Conservation (phyloP, 2,113 vertebrate genomes). For the Etia nguti region DNA sequence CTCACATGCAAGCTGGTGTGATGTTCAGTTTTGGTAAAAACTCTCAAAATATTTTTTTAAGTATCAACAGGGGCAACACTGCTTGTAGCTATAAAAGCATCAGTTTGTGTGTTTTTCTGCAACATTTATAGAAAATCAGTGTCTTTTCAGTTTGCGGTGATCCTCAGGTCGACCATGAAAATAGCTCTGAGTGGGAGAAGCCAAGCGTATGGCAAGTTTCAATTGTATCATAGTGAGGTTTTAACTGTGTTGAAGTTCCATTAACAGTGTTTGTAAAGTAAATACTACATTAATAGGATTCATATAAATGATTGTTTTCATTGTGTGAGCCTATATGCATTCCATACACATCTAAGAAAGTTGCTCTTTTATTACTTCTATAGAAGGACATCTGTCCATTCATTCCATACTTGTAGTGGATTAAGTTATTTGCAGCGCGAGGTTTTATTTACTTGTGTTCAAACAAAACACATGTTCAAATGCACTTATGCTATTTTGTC, state of each 20-base stretch:
- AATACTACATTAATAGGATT: neutral
- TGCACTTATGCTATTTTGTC: neutral
- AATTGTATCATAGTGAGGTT: neutral
- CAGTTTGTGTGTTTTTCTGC: neutral
- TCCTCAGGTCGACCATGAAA: slow-evolving; percentile 14
- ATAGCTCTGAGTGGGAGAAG: slow-evolving; percentile 15
- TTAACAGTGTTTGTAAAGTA: neutral
- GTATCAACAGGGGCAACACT: neutral
- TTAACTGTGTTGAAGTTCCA: neutral
- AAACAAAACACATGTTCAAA: neutral
- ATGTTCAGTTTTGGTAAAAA: neutral
- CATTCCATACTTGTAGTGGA: neutral
- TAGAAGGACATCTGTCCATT: neutral
- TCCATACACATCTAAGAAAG: neutral
- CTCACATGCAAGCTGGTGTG: neutral
- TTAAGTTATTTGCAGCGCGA: neutral
- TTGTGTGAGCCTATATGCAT: neutral
- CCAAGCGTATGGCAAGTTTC: neutral
- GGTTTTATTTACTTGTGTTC: neutral
- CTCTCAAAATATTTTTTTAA: neutral
- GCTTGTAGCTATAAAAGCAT: slow-evolving; percentile 7
- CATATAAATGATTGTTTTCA: neutral
- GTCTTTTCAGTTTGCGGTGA: neutral
- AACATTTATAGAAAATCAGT: slow-evolving; percentile 18
- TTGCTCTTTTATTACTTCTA: neutral